Conservation (phyloP, 2,888 invertebrate species). For the Spialia ferax region DNA sequence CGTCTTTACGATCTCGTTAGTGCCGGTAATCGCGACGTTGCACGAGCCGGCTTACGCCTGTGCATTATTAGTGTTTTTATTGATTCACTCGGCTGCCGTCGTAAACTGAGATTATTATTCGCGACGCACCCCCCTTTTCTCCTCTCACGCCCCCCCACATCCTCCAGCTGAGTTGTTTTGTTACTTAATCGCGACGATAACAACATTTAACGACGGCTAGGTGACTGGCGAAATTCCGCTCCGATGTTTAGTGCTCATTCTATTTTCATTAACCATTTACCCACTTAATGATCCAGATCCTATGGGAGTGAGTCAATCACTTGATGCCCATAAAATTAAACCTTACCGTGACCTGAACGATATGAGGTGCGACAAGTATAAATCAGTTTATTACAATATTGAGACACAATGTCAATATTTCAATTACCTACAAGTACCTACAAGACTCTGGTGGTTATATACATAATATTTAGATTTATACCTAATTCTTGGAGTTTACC, state of each 20-base stretch:
- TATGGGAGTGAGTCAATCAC: slow-evolving; percentile 82
- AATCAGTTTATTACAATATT: not conserved
- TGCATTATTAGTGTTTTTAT: slow-evolving; percentile 87
- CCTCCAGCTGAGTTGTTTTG: slow-evolving; percentile 80
- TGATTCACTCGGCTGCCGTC: slow-evolving; percentile 86
- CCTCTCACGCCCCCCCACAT: slow-evolving; percentile 56
- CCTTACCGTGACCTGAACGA: slow-evolving; percentile 74
- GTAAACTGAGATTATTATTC: slow-evolving; percentile 87
- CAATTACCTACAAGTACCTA: not conserved
- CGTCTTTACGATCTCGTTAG: slow-evolving; percentile 86
- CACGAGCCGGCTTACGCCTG: slow-evolving; percentile 83
- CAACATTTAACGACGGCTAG: slow-evolving; percentile 86
- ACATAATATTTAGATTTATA: too few relatives aligned
- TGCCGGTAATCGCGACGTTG: slow-evolving; percentile 81
- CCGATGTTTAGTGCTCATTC: slow-evolving; percentile 86
- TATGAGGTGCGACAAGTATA: slow-evolving; percentile 2
- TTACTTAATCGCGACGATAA: slow-evolving; percentile 86
- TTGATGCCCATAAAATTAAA: slow-evolving; percentile 79
- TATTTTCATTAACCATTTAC: slow-evolving; percentile 86
- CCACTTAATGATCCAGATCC: slow-evolving; percentile 86
- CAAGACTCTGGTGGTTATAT: too few relatives aligned
- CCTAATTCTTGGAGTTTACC: too few relatives aligned
- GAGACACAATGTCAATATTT: not conserved
- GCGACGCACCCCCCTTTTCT: slow-evolving; percentile 65
- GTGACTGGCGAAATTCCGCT: slow-evolving; percentile 86